Base-by-base conservation (phyloP, 1,140 invertebrate genomes). In the Nasonia longicornis region DNA sequence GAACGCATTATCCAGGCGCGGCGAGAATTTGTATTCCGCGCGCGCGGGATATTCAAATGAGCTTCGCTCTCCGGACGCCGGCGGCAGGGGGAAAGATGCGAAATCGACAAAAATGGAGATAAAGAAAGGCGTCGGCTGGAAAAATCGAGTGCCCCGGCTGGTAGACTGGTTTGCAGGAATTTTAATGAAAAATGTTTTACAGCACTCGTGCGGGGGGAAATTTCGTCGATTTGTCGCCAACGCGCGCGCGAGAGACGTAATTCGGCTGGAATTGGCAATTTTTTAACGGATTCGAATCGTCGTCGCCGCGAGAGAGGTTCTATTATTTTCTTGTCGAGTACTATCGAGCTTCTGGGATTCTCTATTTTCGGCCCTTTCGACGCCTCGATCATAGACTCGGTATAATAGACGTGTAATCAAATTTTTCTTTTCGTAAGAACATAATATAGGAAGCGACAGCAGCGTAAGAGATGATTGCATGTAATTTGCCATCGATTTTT, bases 1-100 rank as follows among this genome's bases (percentile, higher is more conserved):
- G 64, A 69, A 77, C 11, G 7, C 52, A n/a, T 77, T 77, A 69
- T 45, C 63, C n/a, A 3, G 2, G 58, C 64, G 6, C n/a, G 64
- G 22, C n/a, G 64, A 67, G 22, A 77, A 52, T 78, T 78, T 78
- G 66, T 78, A 78, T 78, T 78, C 42, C 6, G 64, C 10, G 26
- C 76, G 35, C 74, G 66, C 42, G 42, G 58, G 38, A 31, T 70
- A 70, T 78, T 78, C 66, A 78, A 78, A 78, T 78, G 76, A 78
- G 66, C 16, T 6, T 1, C 12, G 22, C 45, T 12, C 20, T 29
- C 52, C 6, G 10, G 16, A 7, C 26, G 26, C 26, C 1, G 26
- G 26, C 26, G 26, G 26, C 26, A 26, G 71, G 3, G 29, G 29
- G 42, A 48, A 48, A n/a, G 69, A 71, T 71, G 42, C 42, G 66